phyloP scores from a whole-genome alignment of 2,797 vertebrate species.

The Anolis apletophallus region DNA sequence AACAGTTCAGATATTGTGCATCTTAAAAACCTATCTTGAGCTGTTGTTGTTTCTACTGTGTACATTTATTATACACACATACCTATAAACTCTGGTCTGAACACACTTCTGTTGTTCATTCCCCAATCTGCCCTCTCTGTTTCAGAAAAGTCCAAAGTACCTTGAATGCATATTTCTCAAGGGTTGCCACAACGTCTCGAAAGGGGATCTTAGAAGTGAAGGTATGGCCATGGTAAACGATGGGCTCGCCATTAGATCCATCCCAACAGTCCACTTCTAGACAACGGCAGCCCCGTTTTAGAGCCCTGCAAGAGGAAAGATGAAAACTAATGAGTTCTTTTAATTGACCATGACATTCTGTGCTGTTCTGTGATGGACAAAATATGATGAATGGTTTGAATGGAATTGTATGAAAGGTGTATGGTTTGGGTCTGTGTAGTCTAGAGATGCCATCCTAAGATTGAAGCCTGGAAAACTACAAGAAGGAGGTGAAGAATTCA shows the following conservation, averaged over 20 bases:
- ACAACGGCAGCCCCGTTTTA: slow-evolving; percentile 91
- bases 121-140: neutral
- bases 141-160: slow-evolving; percentile 54
- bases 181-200: slow-evolving; percentile 86
- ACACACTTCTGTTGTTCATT: neutral
- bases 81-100: neutral
- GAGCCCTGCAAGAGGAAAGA: slow-evolving; percentile 78
- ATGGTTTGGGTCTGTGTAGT: too few relatives aligned
- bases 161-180: slow-evolving; percentile 91
- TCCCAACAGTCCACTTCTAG: slow-evolving; percentile 98
- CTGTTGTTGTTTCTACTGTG: too few relatives aligned
- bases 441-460: too few relatives aligned
- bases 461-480: too few relatives aligned
- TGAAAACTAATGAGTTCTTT: neutral
- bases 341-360: neutral
- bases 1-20: too few relatives aligned
- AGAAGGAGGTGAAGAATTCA: too few relatives aligned
- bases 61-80: neutral
- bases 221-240: slow-evolving; percentile 96
- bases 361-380: neutral
- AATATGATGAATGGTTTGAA: too few relatives aligned
- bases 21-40: too few relatives aligned
- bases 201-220: slow-evolving; percentile 97
- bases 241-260: slow-evolving; percentile 89
- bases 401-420: too few relatives aligned